A percentile compares a stretch with the other conserved stretches of the same genome.
Evolutionary conservation across 1,140 invertebrate species (phyloP).

Genomic region (Anastatus disparis): DNA sequence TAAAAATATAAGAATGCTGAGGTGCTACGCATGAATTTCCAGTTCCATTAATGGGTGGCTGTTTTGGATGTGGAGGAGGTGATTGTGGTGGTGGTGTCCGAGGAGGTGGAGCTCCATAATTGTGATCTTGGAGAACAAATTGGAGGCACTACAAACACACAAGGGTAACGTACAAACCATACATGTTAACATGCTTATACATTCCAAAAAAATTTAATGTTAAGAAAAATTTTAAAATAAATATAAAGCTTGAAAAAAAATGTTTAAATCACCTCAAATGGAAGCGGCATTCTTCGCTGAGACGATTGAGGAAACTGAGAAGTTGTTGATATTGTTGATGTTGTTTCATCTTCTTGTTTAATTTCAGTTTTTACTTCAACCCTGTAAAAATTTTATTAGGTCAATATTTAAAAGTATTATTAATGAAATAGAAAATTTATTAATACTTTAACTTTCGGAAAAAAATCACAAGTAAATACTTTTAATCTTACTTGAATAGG

Average conservation of each 20-base stretch:
- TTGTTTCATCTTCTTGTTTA: conserved; percentile 48
- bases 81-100: conserved; percentile 68
- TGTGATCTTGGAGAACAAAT: conserved; percentile 83
- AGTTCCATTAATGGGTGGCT: conserved; percentile 59
- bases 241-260: not conserved
- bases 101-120: conserved; percentile 80
- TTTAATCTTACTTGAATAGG: too few species aligned
- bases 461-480: too few species aligned
- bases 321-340: conserved; percentile 23
- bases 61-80: conserved; percentile 65
- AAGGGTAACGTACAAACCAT: conserved; percentile 14
- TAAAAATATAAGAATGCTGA: conserved; percentile 60
- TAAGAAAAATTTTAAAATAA: too few species aligned
- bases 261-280: conserved; percentile 57
- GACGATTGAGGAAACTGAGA: conserved; percentile 49
- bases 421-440: too few species aligned
- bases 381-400: conserved; percentile 44
- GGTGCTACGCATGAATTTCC: conserved; percentile 51
- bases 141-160: conserved; percentile 67
- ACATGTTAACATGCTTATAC: conserved; percentile 3
- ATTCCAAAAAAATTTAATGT: not conserved
- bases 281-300: conserved; percentile 55
- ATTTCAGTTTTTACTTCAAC: conserved; percentile 48
- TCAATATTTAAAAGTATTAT: not conserved
- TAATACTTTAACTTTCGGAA: too few species aligned